Evolutionary conservation across 2,797 vertebrate genomes (phyloP).

Genomic region (Thunnus albacares): DNA sequence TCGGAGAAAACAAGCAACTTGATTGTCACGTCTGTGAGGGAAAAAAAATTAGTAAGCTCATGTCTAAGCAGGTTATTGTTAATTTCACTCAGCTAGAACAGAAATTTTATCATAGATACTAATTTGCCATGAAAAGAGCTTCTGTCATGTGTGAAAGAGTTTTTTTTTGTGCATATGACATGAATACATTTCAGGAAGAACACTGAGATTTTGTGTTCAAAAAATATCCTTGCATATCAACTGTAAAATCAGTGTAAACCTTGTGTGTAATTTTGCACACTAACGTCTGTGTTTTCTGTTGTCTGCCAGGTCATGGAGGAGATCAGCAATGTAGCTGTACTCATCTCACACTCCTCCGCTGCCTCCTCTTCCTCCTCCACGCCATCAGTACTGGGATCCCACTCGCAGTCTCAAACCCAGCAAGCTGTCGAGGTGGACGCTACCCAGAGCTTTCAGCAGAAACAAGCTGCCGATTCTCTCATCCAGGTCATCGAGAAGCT

Average conservation of each 20-base stretch:
- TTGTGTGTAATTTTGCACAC: neutral
- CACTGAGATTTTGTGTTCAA: neutral
- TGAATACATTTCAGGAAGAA: neutral
- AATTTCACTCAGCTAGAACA: too few species aligned
- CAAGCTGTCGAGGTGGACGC: constrained; percentile 31
- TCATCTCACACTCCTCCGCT: constrained; percentile 86
- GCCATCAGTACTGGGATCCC: constrained; percentile 7
- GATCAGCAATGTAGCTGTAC: constrained; percentile 86
- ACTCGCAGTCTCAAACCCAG: constrained; percentile 39
- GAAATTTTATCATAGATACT: too few species aligned
- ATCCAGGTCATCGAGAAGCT: constrained; percentile 98
- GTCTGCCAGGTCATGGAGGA: constrained; percentile 91
- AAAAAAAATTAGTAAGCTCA: neutral
- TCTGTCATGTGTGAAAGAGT: too few species aligned
- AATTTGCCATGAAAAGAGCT: too few species aligned
- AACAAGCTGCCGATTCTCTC: constrained; percentile 90
- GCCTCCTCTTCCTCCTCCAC: constrained; percentile 48
- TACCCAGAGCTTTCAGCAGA: constrained; percentile 83
- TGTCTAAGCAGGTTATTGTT: neutral
- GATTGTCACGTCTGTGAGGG: too few species aligned
- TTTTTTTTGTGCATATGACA: too few species aligned
- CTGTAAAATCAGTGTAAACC: neutral
- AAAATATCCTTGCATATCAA: neutral
- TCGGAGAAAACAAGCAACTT: neutral
- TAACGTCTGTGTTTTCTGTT: neutral